phyloP scores from a whole-genome alignment of 2,888 invertebrate species.

The Buathra laborator region DNA sequence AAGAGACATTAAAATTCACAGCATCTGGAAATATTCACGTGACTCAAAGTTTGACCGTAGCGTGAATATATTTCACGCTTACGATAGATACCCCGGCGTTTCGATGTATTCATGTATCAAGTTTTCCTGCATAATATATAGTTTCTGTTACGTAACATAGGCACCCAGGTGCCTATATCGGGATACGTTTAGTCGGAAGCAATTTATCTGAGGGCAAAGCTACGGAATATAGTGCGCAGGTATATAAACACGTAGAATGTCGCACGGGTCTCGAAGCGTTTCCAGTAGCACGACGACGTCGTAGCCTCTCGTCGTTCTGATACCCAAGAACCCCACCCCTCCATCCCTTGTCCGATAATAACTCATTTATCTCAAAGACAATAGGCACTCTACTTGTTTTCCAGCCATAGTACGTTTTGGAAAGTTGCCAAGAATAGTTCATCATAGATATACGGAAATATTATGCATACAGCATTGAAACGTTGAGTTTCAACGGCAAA shows the following conservation, averaged over 20 bases:
- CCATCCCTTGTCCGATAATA: slow-evolving; percentile 36
- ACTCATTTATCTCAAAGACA: slow-evolving; percentile 56
- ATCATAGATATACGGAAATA: slow-evolving; percentile 27
- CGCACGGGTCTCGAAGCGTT: slow-evolving; percentile 12
- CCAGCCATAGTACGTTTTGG: slow-evolving; percentile 39
- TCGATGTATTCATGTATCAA: not conserved
- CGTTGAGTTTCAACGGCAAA: not conserved
- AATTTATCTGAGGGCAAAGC: slow-evolving; percentile 54
- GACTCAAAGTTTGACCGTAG: slow-evolving; percentile 34
- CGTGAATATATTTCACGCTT: slow-evolving; percentile 43
- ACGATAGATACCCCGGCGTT: slow-evolving; percentile 21
- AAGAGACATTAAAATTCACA: slow-evolving; percentile 41
- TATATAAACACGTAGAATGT: slow-evolving; percentile 4
- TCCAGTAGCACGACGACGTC: slow-evolving; percentile 10
- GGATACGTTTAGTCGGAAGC: slow-evolving; percentile 52
- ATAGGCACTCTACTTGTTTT: slow-evolving; percentile 48
- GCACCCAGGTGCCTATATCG: slow-evolving; percentile 13
- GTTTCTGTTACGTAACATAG: not conserved
- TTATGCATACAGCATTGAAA: slow-evolving; percentile 32
- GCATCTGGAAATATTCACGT: slow-evolving; percentile 33
- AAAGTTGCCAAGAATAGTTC: slow-evolving; percentile 43
- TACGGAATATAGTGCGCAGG: slow-evolving; percentile 41
- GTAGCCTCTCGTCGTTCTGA: slow-evolving; percentile 29
- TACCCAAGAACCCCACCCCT: not conserved
- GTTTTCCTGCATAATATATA: slow-evolving; percentile 12